Percentiles rank a stretch among this genome's conserved stretches.
Conservation (phyloP, 2,797 vertebrate genomes). For the Danio albolineatus region DNA sequence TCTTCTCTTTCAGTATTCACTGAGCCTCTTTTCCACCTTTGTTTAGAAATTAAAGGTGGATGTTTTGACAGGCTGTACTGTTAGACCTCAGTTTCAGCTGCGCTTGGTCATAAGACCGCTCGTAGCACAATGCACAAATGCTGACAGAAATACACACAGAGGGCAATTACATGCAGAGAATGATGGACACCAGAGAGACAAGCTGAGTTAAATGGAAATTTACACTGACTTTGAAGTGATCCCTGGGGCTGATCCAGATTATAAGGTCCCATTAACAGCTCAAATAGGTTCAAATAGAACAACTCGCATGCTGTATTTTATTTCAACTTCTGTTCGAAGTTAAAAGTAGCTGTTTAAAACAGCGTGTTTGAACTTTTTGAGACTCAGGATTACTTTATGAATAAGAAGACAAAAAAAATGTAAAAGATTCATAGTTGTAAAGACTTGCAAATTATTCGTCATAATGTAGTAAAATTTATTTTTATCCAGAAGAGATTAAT, state of each 20-base stretch:
- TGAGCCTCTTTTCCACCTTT: constrained; percentile 16
- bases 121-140: constrained; percentile 17
- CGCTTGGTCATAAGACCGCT: constrained; percentile 28
- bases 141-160: constrained; percentile 32
- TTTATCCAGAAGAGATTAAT: too few relatives aligned
- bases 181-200: constrained; percentile 3
- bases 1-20: constrained; percentile 15
- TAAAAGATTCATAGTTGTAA: not conserved
- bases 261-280: constrained; percentile 30
- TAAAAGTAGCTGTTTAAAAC: not conserved
- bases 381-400: not conserved
- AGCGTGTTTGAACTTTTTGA: not conserved
- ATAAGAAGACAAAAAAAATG: not conserved
- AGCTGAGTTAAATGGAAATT: constrained; percentile 27
- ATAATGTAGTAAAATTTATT: too few relatives aligned
- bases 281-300: constrained; percentile 18
- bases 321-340: not conserved
- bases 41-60: constrained; percentile 2
- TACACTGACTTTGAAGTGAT: constrained; percentile 38
- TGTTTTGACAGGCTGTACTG: constrained; percentile 40
- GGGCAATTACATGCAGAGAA: constrained; percentile 22
- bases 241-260: constrained; percentile 22
- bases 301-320: constrained; percentile 25
- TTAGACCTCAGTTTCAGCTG: constrained; percentile 11
- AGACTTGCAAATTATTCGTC: not conserved